Evolutionary conservation across 2,797 vertebrate genomes (phyloP).

Genomic region (Buphagus erythrorhynchus): DNA sequence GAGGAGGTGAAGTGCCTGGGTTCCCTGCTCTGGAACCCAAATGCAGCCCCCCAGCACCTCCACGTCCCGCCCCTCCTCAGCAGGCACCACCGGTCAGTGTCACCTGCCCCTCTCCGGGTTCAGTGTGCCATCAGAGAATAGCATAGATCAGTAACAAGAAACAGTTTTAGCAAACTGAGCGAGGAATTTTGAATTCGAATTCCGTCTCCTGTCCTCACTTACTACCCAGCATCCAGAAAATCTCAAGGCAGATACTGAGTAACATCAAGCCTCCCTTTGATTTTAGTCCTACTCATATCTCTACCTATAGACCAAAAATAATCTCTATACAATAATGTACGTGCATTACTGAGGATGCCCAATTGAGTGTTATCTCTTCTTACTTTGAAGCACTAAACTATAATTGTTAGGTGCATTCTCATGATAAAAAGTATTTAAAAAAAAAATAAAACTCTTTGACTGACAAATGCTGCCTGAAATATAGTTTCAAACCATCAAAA

Average conservation of each 20-base stretch:
- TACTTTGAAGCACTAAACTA: background rate
- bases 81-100: accelerated
- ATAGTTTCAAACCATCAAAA: background rate
- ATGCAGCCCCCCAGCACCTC: background rate
- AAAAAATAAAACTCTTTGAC: background rate
- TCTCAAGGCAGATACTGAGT: background rate
- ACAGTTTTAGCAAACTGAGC: background rate
- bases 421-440: background rate
- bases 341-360: background rate
- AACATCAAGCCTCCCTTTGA: background rate
- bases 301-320: background rate
- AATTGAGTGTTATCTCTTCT: background rate
- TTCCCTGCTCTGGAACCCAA: background rate
- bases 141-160: background rate
- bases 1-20: background rate
- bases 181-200: background rate
- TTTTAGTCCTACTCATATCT: background rate
- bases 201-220: background rate
- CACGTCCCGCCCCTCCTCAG: background rate
- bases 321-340: accelerated
- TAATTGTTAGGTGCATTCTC: background rate
- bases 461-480: background rate
- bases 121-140: accelerated
- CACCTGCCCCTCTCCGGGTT: background rate
- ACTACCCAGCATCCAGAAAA: background rate